Base-by-base conservation (phyloP, 2,797 vertebrate genomes). In the Molossus alvarezi region DNA sequence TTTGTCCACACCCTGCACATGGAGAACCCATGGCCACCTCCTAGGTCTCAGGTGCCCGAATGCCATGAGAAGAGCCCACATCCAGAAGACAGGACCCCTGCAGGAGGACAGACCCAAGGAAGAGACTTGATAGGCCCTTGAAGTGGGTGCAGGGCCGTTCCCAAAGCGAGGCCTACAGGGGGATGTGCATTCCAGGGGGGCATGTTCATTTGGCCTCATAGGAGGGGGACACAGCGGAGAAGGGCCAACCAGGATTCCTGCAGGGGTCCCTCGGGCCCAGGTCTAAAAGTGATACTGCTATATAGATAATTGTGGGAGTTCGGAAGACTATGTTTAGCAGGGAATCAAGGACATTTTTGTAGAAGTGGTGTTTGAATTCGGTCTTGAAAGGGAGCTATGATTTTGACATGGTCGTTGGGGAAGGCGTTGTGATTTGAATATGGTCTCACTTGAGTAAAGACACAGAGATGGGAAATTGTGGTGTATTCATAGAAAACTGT, bases 291-390 rank as follows among this genome's bases (percentile, higher is more conserved):
- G 0, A 25, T 12, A 13, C 69, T 37, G 57, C 14, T 17, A 7
- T 48, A 18, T 1, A 29, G 45, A 10, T 51, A 27, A 20, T 27
- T 29, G 6, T 23, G 1, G 18, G 18, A 41, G 14, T 89, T 84
- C 48, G 45, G 55, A 89, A 79, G 41, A 11, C 81, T 75, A 15
- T 33, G 1, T 67, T 33, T 55, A 72, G 23, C 81, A 89, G 60
- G 33, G 7, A 21, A 73, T 53, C 25, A 45, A 73, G 33, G 37
- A 87, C 9, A 27, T 23, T 65, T 91, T 23, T 88, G 29, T 90
- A 64, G n/a, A 93, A 62, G 51, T 88, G 29, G 41, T 75, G 21
- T 96, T 71, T 75, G 67, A 84, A 62, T 77, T 60, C 64, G 62
- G 53, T 94, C 37, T 92, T 51, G 21, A 71, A 83, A 53, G 18